A percentile compares a stretch with the other conserved stretches of the same genome.
phyloP scores from a whole-genome alignment of 2,797 vertebrate species.

The Threskiornis aethiopicus region DNA sequence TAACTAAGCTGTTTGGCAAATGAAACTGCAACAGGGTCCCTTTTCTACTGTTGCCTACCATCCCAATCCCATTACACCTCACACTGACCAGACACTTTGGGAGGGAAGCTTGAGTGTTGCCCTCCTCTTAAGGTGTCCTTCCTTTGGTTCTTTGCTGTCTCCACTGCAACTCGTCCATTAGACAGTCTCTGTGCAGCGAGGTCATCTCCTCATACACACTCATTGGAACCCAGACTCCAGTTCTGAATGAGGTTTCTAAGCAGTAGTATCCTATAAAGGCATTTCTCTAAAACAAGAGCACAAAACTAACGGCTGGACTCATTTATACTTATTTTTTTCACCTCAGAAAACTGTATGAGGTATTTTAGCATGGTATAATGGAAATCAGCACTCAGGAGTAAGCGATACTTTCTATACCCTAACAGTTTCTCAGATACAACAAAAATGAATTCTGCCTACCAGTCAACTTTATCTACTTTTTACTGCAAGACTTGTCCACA shows the following conservation, averaged over 20 bases:
- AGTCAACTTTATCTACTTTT: neutral
- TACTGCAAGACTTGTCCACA: neutral
- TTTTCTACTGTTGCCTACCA: neutral
- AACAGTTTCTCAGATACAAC: neutral
- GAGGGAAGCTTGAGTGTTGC: neutral
- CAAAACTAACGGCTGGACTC: neutral
- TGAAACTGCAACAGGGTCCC: neutral
- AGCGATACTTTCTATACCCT: neutral
- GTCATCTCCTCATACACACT: no score
- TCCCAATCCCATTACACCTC: neutral
- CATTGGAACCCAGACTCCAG: neutral
- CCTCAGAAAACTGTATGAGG: neutral
- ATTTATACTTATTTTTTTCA: neutral
- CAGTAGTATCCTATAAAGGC: neutral
- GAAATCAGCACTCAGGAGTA: neutral
- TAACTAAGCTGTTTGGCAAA: neutral
- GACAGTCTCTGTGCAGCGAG: neutral
- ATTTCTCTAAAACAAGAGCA: neutral
- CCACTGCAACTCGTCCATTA: neutral
- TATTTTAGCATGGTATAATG: neutral
- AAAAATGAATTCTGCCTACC: neutral
- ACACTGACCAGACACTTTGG: neutral
- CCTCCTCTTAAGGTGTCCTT: neutral
- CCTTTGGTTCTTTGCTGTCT: neutral
- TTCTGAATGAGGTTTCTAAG: neutral